Base-by-base conservation (phyloP, 1,140 invertebrate genomes). In the Archegozetes longisetosus region DNA sequence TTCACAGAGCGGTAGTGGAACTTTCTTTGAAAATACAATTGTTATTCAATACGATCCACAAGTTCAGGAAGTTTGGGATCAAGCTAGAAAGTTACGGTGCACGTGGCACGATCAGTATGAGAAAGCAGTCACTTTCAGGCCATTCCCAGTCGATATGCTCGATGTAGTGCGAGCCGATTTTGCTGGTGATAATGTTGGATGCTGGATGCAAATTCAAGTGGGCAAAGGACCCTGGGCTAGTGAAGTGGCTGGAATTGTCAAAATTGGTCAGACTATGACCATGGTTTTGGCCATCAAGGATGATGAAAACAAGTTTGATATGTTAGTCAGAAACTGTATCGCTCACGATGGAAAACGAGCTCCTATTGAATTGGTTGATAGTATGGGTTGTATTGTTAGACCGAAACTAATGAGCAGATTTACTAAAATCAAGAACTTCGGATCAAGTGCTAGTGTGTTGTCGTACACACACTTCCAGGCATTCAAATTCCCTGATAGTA, bases 71-170 rank as follows among this genome's bases (percentile, higher is more conserved):
- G 88, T 93, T 1, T 93, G 89, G 89, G 90, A 94, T 76, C 88
- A 93, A 71, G 90, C 89, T 2, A 74, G 89, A 20, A 92, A 92
- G 71, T 68, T 94, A 3, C 79, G 89, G 1, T 93, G 90, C 72
- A 93, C 88, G 0, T 94, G 90, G 90, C 88, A 94, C 66, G 89
- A 94, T 71, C 83, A 92, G 62, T 94, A 94, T 68, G 89, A 94
- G 73, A 94, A 94, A 68, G 87, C 88, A 0, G 89, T 94, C 0
- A 92, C 89, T 0, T 94, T 94, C 75, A 74, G 88, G 51, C 88
- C 89, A 0, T 93, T 94, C 79, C 88, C 88, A 0, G 90, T 94
- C 1, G 90, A 94, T 70, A 94, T 93, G 88, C 68, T 94, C 59
- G 88, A 94, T 70, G 88, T 92, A 1, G 88, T 94, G 2, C 73